Evolutionary conservation across 2,113 vertebrate species (phyloP), one percentile per base, ranked within the genome.

Genomic region (Cynoglossus semilaevis): DNA sequence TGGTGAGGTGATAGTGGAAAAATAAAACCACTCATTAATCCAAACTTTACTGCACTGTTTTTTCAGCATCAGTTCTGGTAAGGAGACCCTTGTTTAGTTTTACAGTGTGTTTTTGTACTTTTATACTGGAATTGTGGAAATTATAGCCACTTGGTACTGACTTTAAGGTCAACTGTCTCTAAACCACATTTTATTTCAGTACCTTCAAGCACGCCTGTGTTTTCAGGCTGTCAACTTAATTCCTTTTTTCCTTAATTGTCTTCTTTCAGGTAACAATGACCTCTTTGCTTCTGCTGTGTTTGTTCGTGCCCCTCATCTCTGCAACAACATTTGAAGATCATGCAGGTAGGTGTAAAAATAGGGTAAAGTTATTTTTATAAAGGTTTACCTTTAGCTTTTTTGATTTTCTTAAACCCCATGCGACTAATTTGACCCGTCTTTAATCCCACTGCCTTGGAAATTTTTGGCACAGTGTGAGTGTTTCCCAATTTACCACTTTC

Each of bases 191-290:
- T 8, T 1, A n/a, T 46, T 45, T 16, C 1, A 35, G 59, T 22
- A 14, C 5, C 10, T 55, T 35, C 5, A 16, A 58, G 12, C 10
- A 1, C 29, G 6, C 15, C 9, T 9, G 34, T 46, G 8, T 67
- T 12, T 1, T 42, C 2, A 11, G 5, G 19, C 19, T 41, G 22
- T 29, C 14, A 35, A 49, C 22, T 13, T 38, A 3, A 63, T 15
- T 45, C 10, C 14, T 9, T 1, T 71, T 19, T 63, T 6, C 22
- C 22, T 6, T n/a, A 40, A 11, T 9, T 36, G 9, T 65, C 67
- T 67, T 83, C 65, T 67, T 87, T 53, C 90, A 97, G 96, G 90
- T 91, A 90, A 96, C 63, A 76, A 98, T 98, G 96, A 92, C 92
- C 88, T 88, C 91, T 87, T 88, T 95, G 75, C 89, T 98, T 77